phyloP scores from a whole-genome alignment of 1,140 invertebrate species.

The Cotesia glomerata region DNA sequence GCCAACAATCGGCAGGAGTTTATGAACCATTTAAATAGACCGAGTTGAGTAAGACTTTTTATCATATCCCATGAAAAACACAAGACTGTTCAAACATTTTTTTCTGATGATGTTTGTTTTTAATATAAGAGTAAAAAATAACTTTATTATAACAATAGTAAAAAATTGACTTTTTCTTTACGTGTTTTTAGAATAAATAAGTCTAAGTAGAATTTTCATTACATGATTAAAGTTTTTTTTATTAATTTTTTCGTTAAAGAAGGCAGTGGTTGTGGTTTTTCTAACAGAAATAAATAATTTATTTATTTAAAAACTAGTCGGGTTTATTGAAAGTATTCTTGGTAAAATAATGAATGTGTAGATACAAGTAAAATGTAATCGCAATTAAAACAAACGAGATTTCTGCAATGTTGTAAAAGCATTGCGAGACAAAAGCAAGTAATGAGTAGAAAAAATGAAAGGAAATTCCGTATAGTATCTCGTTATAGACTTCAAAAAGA shows the following conservation, averaged over 20 bases:
- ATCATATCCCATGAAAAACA: background rate
- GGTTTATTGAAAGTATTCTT: background rate
- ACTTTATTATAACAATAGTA: background rate
- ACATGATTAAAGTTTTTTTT: too few relatives aligned
- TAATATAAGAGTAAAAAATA: too few relatives aligned
- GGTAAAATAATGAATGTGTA: slow-evolving; percentile 1
- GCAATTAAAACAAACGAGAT: slow-evolving; percentile 31
- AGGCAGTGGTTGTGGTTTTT: background rate
- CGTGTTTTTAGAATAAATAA: too few relatives aligned
- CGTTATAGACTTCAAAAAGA: slow-evolving; percentile 16
- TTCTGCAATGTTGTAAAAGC: background rate
- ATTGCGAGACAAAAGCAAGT: slow-evolving; percentile 27
- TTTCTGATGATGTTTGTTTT: too few relatives aligned
- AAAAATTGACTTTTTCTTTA: background rate
- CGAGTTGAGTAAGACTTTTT: background rate
- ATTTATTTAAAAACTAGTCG: too few relatives aligned
- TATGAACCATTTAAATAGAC: background rate
- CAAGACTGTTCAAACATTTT: too few relatives aligned
- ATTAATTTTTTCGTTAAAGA: too few relatives aligned
- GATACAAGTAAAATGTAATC: slow-evolving; percentile 15
- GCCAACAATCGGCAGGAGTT: background rate
- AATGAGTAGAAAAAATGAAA: slow-evolving; percentile 29
- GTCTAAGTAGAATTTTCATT: too few relatives aligned
- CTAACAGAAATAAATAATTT: too few relatives aligned
- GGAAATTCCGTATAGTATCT: slow-evolving; percentile 18